These are phyloP conservation scores for Platerodrilus igneus DNA, from an alignment of 2,888 invertebrate genomes.

Conservation along the genomic window DNA sequence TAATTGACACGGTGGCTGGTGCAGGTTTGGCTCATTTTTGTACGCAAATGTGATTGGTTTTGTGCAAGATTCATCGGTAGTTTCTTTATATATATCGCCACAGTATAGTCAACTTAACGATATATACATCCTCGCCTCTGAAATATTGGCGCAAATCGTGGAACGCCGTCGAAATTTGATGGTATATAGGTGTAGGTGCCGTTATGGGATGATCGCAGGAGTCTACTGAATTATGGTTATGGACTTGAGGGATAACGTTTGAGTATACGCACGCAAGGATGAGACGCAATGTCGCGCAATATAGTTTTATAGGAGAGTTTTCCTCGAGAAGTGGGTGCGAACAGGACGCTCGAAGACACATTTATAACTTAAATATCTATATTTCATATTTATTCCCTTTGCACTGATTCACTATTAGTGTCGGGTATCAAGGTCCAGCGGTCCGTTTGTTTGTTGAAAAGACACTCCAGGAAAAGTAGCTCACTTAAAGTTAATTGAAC, in stretches of 20 bases:
- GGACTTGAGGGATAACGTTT: conserved; percentile 33
- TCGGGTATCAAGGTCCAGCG: too few relatives aligned
- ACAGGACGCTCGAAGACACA: conserved; percentile 28
- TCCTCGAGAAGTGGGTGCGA: conserved; percentile 29
- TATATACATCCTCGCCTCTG: conserved; percentile 13
- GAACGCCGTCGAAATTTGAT: conserved; percentile 37
- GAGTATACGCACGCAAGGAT: conserved; percentile 23
- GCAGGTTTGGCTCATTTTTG: conserved; percentile 48
- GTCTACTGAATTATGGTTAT: conserved; percentile 40
- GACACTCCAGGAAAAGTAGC: too few relatives aligned
- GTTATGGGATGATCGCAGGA: conserved; percentile 35
- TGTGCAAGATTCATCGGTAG: conserved; percentile 28
- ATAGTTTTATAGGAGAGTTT: conserved; percentile 30
- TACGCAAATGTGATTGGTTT: conserved; percentile 32
- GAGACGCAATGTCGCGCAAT: conserved; percentile 28
- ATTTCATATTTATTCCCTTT: conserved; percentile 45
- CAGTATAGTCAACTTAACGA: conserved; percentile 9
- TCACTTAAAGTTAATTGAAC: too few relatives aligned
- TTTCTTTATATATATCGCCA: conserved; percentile 20
- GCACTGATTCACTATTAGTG: conserved; percentile 42
- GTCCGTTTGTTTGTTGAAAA: too few relatives aligned
- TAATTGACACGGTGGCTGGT: conserved; percentile 48
- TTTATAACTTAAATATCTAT: conserved; percentile 42
- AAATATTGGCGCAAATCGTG: conserved; percentile 18
- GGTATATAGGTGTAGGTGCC: conserved; percentile 37